Evolutionary conservation across 2,797 vertebrate genomes (phyloP).

Genomic region (Gobio occitaniae): DNA sequence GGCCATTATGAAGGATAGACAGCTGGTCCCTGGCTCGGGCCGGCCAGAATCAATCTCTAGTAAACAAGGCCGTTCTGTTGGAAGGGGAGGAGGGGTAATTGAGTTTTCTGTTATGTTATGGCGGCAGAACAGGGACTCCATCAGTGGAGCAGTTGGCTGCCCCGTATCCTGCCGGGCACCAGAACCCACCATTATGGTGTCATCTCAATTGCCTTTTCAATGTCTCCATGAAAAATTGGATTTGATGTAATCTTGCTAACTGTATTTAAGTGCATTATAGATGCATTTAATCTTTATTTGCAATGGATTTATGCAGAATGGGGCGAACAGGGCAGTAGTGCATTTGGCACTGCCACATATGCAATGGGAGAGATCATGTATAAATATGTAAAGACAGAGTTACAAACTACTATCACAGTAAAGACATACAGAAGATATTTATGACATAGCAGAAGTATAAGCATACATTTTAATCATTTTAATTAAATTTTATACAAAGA

Average conservation of each 20-base stretch:
- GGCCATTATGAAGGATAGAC: constrained; percentile 57
- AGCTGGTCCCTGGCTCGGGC: constrained; percentile 59
- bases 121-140: constrained; percentile 36
- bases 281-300: constrained; percentile 48
- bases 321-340: not conserved
- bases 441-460: not conserved
- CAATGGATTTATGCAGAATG: constrained; percentile 29
- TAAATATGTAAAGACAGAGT: not conserved
- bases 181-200: constrained; percentile 49
- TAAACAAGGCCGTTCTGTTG: constrained; percentile 48
- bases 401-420: not conserved
- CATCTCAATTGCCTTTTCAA: constrained; percentile 49
- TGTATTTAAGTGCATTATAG: constrained; percentile 49
- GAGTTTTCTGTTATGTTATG: constrained; percentile 56
- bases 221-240: constrained; percentile 45
- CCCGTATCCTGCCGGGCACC: constrained; percentile 47
- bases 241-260: constrained; percentile 43
- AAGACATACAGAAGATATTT: not conserved
- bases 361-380: not conserved
- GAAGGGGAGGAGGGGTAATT: constrained; percentile 51
- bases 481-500: not conserved
- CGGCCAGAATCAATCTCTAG: constrained; percentile 58
- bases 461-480: not conserved
- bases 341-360: not conserved
- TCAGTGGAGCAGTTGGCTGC: constrained; percentile 41